phyloP scores from a whole-genome alignment of 92 coral and sea anemone species.

The Scolanthus callimorphus region DNA sequence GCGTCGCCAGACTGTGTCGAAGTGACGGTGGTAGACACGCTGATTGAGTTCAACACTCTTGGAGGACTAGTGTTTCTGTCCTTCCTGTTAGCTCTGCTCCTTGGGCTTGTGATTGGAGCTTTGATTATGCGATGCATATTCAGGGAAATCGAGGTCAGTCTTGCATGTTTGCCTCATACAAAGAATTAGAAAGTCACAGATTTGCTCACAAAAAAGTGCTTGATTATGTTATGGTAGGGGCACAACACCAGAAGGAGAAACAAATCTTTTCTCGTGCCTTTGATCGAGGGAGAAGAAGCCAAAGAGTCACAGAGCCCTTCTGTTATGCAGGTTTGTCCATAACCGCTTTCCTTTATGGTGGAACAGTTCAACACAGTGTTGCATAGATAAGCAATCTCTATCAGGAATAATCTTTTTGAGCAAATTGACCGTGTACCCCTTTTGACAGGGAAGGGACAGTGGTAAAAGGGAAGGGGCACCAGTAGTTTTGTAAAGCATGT shows the following conservation, averaged over 20 bases:
- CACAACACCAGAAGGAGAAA: conserved; percentile 45
- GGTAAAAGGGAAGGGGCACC: no score
- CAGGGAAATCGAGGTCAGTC: conserved; percentile 85
- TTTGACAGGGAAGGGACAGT: no score
- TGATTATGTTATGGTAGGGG: no score
- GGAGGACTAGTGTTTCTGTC: conserved; percentile 91
- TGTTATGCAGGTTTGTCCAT: neutral
- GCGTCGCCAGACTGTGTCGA: conserved; percentile 63
- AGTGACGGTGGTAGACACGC: conserved; percentile 76
- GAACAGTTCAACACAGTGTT: no score
- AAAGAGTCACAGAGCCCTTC: conserved; percentile 10
- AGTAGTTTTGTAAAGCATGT: no score
- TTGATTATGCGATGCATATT: conserved; percentile 73
- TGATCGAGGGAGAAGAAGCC: conserved; percentile 28
- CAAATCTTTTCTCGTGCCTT: conserved; percentile 35
- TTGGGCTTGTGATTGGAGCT: conserved; percentile 71
- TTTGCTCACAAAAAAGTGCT: neutral
- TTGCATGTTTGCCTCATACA: no score
- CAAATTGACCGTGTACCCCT: no score
- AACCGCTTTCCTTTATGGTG: no score
- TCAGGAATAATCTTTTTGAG: no score
- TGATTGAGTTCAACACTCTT: conserved; percentile 64
- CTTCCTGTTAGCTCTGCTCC: conserved; percentile 59
- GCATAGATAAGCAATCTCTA: no score
- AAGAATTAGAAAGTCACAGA: neutral